Base-by-base conservation (phyloP, 2,797 vertebrate species). In the Emydoidea blandingii region DNA sequence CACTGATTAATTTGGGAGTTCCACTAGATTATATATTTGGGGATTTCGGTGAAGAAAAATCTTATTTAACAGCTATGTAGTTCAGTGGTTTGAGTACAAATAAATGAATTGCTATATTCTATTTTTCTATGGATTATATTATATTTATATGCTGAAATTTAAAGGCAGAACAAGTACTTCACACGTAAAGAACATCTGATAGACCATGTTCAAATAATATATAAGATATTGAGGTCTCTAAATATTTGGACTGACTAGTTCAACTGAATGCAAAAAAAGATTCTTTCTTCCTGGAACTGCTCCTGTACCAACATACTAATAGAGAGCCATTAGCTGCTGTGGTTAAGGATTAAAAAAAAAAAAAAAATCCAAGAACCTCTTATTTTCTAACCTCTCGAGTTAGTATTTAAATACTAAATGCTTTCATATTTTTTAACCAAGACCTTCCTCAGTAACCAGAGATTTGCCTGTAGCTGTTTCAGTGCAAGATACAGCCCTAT, bases 91-190 rank as follows among this genome's bases (percentile, higher is more conserved):
- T 68, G 47, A 86, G 18, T 85, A 92, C 87, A 86, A 83, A 27
- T 54, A 83, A 90, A 85, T 47, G 82, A 85, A 93, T 5, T 27
- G 23, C 7, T 12, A 9, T 14, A 2, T 1, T 3, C 0, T 0
- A 2, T 74, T 86, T 89, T 93, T 86, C 72, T 79, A 47, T 54
- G 74, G 16, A 76, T 85, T 52, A 57, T 8, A 19, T 34, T 1
- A 44, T 29, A 81, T 8, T 16, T 86, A 81, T 34, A 72, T 91
- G 47, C 85, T 86, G 62, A 88, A 88, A 93, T 92, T 81, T 83
- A 96, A 94, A 89, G 27, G 15, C 44, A 78, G 74, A 29, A 41
- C n/a, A 72, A 47, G 74, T 78, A 44, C 44, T 27, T 78, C 74
- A 78, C 25, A 78, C 8, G 25, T 47, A 47, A 47, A 29, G 27